Evolutionary conservation across 1,140 invertebrate species (phyloP).

Genomic region (fruit fly (Drosophila melanogaster)): DNA sequence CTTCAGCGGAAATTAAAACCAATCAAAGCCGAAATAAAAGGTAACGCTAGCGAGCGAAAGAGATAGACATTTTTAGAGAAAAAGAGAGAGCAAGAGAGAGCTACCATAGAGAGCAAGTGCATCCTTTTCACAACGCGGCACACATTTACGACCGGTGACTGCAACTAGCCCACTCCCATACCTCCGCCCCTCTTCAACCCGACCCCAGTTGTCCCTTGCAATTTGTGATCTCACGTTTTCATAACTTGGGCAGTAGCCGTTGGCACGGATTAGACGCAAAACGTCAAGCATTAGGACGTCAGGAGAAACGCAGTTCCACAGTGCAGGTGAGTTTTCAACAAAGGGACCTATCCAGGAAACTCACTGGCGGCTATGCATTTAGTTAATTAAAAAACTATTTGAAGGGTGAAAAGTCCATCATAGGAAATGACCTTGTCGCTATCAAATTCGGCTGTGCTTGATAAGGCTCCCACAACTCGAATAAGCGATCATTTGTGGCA

Average conservation of each 20-base stretch:
- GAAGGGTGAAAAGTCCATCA: background rate
- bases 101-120: slow-evolving; percentile 23
- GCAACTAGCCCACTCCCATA: slow-evolving; percentile 35
- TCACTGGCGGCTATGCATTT: background rate
- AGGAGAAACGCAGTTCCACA: slow-evolving; percentile 8
- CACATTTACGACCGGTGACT: slow-evolving; percentile 48
- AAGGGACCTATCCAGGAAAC: background rate
- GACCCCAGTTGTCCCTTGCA: slow-evolving; percentile 36
- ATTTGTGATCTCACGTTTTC: slow-evolving; percentile 67
- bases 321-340: slow-evolving; percentile 28
- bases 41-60: slow-evolving; percentile 1
- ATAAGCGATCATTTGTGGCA: background rate
- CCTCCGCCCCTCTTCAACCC: background rate
- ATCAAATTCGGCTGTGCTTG: background rate
- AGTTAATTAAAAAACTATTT: slow-evolving; percentile 1
- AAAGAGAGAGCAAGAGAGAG: slow-evolving; percentile 10
- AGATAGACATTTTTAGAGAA: background rate
- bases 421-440: background rate
- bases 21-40: slow-evolving; percentile 60
- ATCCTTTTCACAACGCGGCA: slow-evolving; percentile 34
- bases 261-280: slow-evolving; percentile 52
- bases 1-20: slow-evolving; percentile 70
- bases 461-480: background rate
- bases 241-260: slow-evolving; percentile 46
- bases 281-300: slow-evolving; percentile 41